Percentiles rank a stretch among this genome's conserved stretches.
These are phyloP conservation scores for Nomada hirtipes DNA, from an alignment of 2,888 invertebrate genomes.

Conservation along the genomic window DNA sequence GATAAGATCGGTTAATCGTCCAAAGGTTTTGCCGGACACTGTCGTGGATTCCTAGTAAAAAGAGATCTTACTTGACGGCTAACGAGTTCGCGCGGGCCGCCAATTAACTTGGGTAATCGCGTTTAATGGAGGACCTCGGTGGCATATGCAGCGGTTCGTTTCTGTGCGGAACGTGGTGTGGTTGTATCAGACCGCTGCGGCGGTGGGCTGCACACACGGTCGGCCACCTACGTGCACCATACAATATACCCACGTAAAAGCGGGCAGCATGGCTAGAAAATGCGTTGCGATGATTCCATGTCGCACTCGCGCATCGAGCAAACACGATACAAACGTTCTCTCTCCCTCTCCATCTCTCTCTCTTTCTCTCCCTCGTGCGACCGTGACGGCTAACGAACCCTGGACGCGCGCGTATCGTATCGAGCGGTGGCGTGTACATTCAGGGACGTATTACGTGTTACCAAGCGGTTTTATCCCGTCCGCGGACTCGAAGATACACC, in stretches of 20 bases:
- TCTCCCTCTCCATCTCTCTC: conserved; percentile 33
- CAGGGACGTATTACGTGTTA: conserved; percentile 69
- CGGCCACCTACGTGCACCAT: conserved; percentile 56
- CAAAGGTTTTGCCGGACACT: conserved; percentile 29
- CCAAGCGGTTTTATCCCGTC: conserved; percentile 45
- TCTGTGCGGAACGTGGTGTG: neutral
- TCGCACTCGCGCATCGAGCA: conserved; percentile 48
- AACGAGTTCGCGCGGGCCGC: conserved; percentile 70
- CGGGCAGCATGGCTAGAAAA: conserved; percentile 53
- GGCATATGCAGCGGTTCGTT: conserved; percentile 35
- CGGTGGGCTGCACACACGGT: conserved; percentile 15
- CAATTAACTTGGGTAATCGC: conserved; percentile 75
- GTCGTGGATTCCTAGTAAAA: conserved; percentile 43
- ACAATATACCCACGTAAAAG: conserved; percentile 56
- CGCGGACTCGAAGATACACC: neutral
- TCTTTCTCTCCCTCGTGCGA: conserved; percentile 68
- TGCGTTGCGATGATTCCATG: conserved; percentile 48
- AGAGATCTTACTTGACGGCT: conserved; percentile 65
- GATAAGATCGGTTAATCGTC: conserved; percentile 35
- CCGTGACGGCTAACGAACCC: conserved; percentile 82
- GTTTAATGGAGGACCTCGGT: conserved; percentile 61
- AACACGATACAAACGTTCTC: conserved; percentile 48
- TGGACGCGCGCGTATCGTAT: conserved; percentile 72
- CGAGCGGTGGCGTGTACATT: conserved; percentile 69
- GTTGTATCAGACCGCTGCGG: conserved; percentile 54